Evolutionary conservation across 2,113 vertebrate genomes (phyloP), one percentile per base, ranked within the genome.

Genomic region (Sebastes schlegelii): DNA sequence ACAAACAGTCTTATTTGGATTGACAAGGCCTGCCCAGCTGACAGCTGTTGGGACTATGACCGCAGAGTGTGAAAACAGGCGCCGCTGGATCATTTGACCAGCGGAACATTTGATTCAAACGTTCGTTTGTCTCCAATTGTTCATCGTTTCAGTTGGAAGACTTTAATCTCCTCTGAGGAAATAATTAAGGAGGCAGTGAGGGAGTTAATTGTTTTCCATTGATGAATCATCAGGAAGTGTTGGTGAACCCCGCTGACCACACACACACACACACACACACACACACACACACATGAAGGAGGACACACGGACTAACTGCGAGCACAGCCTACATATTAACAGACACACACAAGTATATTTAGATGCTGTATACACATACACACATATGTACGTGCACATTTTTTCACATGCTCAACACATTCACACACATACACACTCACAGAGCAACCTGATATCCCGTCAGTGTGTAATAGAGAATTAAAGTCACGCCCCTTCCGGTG

Each of bases 141-240:
- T 89, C 77, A 64, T 54, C 73, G 80, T 78, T 63, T 86, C 90
- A 84, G 64, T 79, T 67, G 74, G 84, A 70, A 84, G 85, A 70
- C 45, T 87, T 86, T 87, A 87, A 91, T 86, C 83, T 88, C 84
- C 84, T 84, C 74, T 86, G 77, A 64, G 86, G 90, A 92, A 89
- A 91, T 82, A 85, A 90, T 89, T 82, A 23, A 23, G 55, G 86
- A 86, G 82, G 72, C 89, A 73, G 84, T 77, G 73, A 89, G 61
- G 82, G 82, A 91, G 84, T 86, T 91, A 88, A 91, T 90, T 88
- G 80, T 85, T 93, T 88, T 89, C 88, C 91, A 80, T n/a, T 61
- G 88, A 81, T 93, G 89, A 91, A 60, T 93, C 92, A 91, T 85
- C 88, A 85, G 87, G 87, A 88, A 86, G 84, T n/a, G 75, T 60